Evolutionary conservation across 2,797 vertebrate species (phyloP).

Genomic region (Huso huso): DNA sequence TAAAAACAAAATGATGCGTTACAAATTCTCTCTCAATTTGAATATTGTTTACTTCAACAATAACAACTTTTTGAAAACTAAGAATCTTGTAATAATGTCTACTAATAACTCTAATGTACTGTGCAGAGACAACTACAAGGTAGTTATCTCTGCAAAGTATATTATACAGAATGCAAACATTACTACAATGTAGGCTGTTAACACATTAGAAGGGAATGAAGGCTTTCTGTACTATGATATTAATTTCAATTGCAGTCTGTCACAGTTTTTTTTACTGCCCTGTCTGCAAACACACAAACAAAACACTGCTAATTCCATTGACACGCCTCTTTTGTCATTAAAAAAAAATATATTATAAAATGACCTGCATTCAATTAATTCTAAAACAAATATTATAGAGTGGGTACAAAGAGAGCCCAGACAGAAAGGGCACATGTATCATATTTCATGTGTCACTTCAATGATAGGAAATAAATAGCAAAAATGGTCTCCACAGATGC

Average conservation of each 20-base stretch:
- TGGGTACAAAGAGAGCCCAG: background rate
- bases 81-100: too few species aligned
- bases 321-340: background rate
- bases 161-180: too few species aligned
- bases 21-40: too few species aligned
- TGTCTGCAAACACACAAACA: background rate
- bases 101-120: too few species aligned
- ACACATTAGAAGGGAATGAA: background rate
- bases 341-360: background rate
- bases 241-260: background rate
- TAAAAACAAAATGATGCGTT: too few species aligned
- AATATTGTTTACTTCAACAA: too few species aligned
- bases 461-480: background rate
- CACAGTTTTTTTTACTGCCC: background rate
- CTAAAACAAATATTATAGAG: background rate
- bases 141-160: too few species aligned
- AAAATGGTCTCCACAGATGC: background rate
- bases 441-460: background rate
- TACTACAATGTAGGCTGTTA: too few species aligned
- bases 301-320: background rate
- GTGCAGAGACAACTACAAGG: too few species aligned
- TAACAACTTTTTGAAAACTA: too few species aligned
- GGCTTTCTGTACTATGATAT: too few species aligned
- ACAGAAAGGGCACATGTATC: background rate
- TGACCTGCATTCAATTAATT: background rate